phyloP scores from a whole-genome alignment of 2,888 invertebrate species.

The Drosophila pseudotalamancana region DNA sequence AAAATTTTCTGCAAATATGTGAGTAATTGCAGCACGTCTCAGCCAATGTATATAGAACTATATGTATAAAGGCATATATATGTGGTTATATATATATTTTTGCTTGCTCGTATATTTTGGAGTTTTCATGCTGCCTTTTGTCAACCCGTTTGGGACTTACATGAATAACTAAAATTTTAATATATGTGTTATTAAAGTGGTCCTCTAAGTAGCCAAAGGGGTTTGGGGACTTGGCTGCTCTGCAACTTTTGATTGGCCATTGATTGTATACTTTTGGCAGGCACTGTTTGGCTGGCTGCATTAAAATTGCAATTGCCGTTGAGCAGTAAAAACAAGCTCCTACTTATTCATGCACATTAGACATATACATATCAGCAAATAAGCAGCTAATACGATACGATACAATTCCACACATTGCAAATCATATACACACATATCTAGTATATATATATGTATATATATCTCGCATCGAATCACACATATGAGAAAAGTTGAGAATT shows the following conservation, averaged over 20 bases:
- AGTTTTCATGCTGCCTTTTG: conserved; percentile 58
- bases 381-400: conserved; percentile 51
- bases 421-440: conserved; percentile 5
- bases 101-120: conserved; percentile 51
- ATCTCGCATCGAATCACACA: not conserved
- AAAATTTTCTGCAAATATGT: conserved; percentile 79
- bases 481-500: conserved; percentile 18
- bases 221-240: conserved; percentile 13
- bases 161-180: conserved; percentile 80
- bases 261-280: conserved; percentile 68
- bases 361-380: conserved; percentile 55
- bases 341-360: conserved; percentile 65
- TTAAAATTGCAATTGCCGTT: conserved; percentile 61
- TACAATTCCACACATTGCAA: conserved; percentile 1
- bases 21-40: conserved; percentile 68
- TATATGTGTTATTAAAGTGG: conserved; percentile 74
- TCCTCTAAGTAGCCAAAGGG: conserved; percentile 59
- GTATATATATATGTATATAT: not conserved
- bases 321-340: conserved; percentile 44
- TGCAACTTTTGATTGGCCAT: conserved; percentile 75
- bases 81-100: conserved; percentile 26
- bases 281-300: conserved; percentile 55
- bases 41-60: conserved; percentile 29
- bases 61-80: not conserved
- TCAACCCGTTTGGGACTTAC: conserved; percentile 68